phyloP scores from a whole-genome alignment of 2,888 invertebrate genomes.

The Hartigia nigra region DNA sequence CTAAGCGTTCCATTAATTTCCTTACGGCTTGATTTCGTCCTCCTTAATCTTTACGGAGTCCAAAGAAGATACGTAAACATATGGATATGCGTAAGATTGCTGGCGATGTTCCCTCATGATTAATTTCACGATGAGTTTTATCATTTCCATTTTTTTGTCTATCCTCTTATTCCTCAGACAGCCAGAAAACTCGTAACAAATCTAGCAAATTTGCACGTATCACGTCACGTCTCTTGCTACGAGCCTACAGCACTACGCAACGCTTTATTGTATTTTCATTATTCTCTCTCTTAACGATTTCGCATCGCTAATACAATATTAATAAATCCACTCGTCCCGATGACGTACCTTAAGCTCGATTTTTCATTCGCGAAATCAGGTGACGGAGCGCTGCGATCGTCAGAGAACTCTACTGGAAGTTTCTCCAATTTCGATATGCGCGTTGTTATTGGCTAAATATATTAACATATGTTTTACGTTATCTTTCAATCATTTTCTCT shows the following conservation, averaged over 20 bases:
- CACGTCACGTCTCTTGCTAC: neutral
- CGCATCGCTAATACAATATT: neutral
- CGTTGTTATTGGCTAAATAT: neutral
- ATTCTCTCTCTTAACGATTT: neutral
- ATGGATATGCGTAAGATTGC: neutral
- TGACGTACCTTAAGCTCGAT: neutral
- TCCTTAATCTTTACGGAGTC: neutral
- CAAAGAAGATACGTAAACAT: neutral
- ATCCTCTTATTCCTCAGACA: neutral
- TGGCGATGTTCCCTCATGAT: too few species aligned
- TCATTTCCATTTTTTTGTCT: neutral
- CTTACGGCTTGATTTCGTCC: neutral
- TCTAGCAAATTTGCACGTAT: neutral
- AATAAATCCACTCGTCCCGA: neutral
- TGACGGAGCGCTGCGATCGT: neutral
- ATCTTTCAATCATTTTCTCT: neutral
- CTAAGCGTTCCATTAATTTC: neutral
- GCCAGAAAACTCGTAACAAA: neutral
- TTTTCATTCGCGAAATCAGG: neutral
- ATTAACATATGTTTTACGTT: neutral
- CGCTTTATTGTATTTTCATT: neutral
- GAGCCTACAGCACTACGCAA: neutral
- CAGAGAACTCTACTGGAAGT: neutral
- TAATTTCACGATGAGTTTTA: neutral
- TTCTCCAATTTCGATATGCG: neutral